Base-by-base conservation (phyloP, 2,888 invertebrate species). In the Agrochola circellaris region DNA sequence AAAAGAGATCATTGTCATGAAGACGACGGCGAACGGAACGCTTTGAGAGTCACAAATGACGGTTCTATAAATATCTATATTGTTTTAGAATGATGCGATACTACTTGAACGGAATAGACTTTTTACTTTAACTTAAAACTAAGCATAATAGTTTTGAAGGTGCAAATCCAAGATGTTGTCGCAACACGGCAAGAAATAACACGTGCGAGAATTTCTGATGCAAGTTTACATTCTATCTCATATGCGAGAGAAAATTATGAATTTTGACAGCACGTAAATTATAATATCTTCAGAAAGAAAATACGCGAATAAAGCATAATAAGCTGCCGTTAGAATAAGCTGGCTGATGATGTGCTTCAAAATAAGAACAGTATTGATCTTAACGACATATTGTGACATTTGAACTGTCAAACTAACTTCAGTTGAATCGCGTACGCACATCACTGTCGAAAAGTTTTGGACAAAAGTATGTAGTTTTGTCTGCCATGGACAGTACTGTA, bases 1-100 rank as follows among this genome's bases (percentile, higher is more conserved):
- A 65, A 84, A 86, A 84, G 81, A 86, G 89, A 84, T 89, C 81
- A 81, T 88, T 88, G 89, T 87, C 85, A 81, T 73, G 79, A 73
- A 26, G 72, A 77, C 79, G 80, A 77, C 79, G 80, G 58, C 79
- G 68, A 26, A 81, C 82, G 87, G 81, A 83, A 87, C 74, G 74
- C 79, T 87, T 88, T 86, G 87, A 76, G 80, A 73, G 79, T 74
- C 60, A 74, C 66, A 82, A 87, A 87, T 76, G 80, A 73, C 56
- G 26, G 56, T 67, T 30, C 61, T 79, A 69, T 68, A 83, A 62
- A 79, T 77, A 73, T 76, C 51, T 73, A 67, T 67, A 77, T 79
- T 77, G 74, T 78, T 84, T 68, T 72, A 70, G 65, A 79, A 54
- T 34, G 23, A 60, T 67, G 68, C n/a, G 7, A 61, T 77, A 56